Conservation (phyloP, 2,113 vertebrate genomes). For the Trogon melanurus region DNA sequence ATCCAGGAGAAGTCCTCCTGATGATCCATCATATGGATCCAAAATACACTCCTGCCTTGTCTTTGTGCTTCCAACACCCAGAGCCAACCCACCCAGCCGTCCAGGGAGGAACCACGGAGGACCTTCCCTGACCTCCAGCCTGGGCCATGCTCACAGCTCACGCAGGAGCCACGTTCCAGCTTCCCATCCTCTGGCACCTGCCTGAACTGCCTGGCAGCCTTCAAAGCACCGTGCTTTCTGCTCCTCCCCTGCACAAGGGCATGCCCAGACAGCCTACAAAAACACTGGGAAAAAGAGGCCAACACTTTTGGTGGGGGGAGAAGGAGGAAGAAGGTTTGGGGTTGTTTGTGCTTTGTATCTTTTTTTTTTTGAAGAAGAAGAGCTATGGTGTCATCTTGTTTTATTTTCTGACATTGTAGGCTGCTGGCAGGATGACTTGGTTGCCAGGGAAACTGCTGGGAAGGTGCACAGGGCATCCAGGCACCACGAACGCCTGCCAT, state of each 20-base stretch:
- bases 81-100: rapidly evolving
- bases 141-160: no score
- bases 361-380: neutral
- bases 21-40: neutral
- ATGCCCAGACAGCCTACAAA: neutral
- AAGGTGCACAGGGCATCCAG: conserved; percentile 10
- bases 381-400: neutral
- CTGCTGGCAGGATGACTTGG: conserved; percentile 52
- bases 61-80: rapidly evolving
- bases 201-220: neutral
- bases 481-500: neutral
- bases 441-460: conserved; percentile 74
- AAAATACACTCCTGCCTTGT: neutral
- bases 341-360: neutral
- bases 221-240: neutral
- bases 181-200: neutral
- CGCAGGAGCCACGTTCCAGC: neutral
- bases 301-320: no score
- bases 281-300: no score
- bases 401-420: conserved; percentile 35
- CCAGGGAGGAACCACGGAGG: neutral
- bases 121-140: neutral
- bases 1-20: neutral
- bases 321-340: neutral
- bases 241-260: neutral